Evolutionary conservation across 2,888 invertebrate genomes (phyloP).

Genomic region (Cistogaster globosa): DNA sequence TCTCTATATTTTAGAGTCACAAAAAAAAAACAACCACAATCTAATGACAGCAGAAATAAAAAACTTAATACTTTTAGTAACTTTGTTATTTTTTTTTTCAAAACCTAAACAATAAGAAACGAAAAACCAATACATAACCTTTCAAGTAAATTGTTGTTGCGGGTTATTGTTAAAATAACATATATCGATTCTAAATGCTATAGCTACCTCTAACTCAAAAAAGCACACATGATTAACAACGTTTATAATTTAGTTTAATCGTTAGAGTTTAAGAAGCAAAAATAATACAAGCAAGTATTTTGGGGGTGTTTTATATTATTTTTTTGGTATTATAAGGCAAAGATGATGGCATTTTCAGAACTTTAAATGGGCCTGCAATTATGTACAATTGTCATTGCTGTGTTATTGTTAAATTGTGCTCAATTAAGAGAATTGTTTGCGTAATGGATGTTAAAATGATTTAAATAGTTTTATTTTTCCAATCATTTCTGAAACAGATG

Average conservation of each 20-base stretch:
- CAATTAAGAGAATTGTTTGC: conserved; percentile 79
- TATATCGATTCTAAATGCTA: conserved; percentile 1
- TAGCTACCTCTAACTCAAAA: not conserved
- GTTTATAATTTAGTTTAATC: conserved; percentile 19
- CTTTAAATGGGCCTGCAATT: conserved; percentile 22
- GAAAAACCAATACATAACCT: conserved; percentile 42
- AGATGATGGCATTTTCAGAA: conserved; percentile 38
- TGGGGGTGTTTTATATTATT: conserved; percentile 48
- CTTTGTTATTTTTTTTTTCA: conserved; percentile 45
- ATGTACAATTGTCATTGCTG: conserved; percentile 45
- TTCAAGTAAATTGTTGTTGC: conserved; percentile 37
- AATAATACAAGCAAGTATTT: not conserved
- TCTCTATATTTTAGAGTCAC: conserved; percentile 12
- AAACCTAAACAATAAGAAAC: conserved; percentile 30
- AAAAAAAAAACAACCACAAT: conserved; percentile 43
- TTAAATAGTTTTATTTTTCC: conserved; percentile 37
- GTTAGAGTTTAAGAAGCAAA: conserved; percentile 13
- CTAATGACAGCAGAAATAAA: conserved; percentile 39
- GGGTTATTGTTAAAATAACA: conserved; percentile 1
- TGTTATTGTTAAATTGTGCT: conserved; percentile 64
- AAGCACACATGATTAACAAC: not conserved
- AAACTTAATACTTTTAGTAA: conserved; percentile 41
- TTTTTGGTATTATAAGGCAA: not conserved
- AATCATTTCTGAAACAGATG: conserved; percentile 78
- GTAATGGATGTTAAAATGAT: conserved; percentile 81